Evolutionary conservation across 2,113 vertebrate species (phyloP).

Genomic region (Salminus brasiliensis): DNA sequence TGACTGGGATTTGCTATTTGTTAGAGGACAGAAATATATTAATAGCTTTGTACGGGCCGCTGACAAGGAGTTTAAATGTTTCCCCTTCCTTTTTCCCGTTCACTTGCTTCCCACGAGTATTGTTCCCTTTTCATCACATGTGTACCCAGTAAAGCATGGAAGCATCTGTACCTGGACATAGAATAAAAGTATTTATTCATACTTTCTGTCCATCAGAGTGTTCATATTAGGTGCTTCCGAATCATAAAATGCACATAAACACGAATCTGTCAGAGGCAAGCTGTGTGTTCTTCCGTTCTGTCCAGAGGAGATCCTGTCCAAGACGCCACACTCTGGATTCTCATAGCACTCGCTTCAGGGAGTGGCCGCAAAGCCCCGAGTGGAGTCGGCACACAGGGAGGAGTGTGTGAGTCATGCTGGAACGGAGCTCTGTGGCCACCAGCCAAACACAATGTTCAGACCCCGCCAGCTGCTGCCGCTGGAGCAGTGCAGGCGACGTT

Average conservation of each 20-base stretch:
- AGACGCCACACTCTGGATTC: slow-evolving; percentile 33
- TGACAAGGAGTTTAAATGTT: slow-evolving; percentile 41
- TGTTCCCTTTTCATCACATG: slow-evolving; percentile 24
- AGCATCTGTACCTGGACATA: neutral
- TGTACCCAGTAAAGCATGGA: neutral
- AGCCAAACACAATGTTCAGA: slow-evolving; percentile 31
- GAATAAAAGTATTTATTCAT: neutral
- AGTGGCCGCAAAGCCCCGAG: slow-evolving; percentile 27
- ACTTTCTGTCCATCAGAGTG: neutral
- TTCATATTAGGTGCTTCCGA: too few species aligned
- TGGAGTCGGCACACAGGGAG: slow-evolving; percentile 12
- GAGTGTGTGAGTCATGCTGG: slow-evolving; percentile 39
- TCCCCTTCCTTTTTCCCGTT: slow-evolving; percentile 45
- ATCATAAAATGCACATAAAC: too few species aligned
- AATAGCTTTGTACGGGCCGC: slow-evolving; percentile 31
- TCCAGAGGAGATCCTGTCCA: slow-evolving; percentile 21
- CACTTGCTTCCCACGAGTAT: slow-evolving; percentile 21
- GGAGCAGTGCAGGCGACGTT: neutral
- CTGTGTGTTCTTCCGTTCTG: neutral
- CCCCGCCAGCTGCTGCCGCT: slow-evolving; percentile 18
- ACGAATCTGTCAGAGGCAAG: neutral
- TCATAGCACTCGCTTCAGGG: slow-evolving; percentile 32
- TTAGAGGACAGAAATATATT: slow-evolving; percentile 24
- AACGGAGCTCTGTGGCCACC: slow-evolving; percentile 22
- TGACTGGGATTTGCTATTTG: neutral